Conservation (phyloP, 2,113 vertebrate species). For the Melozone crissalis region DNA sequence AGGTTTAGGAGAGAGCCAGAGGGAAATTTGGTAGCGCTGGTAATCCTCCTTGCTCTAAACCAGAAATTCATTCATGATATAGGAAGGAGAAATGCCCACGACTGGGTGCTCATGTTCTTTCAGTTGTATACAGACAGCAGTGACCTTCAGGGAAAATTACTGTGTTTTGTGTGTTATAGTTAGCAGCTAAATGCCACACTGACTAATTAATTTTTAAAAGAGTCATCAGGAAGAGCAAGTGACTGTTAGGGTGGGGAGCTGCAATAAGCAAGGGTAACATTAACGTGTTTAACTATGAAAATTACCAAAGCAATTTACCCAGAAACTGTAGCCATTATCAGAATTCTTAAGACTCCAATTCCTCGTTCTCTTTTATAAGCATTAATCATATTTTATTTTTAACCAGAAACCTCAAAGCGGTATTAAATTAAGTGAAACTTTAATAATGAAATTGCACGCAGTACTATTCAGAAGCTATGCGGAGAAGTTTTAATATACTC, state of each 20-base stretch:
- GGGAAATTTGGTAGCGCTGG: background rate
- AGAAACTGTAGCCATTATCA: slow-evolving; percentile 43
- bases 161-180: background rate
- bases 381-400: slow-evolving; percentile 69
- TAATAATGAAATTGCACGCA: slow-evolving; percentile 48
- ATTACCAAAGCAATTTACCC: slow-evolving; percentile 35
- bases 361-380: slow-evolving; percentile 45
- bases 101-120: background rate
- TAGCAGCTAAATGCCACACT: background rate
- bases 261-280: slow-evolving; percentile 15
- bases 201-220: slow-evolving; percentile 36
- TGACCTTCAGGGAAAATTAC: slow-evolving; percentile 5
- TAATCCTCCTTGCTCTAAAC: background rate
- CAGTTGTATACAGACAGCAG: background rate
- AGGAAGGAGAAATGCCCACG: background rate
- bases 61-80: background rate
- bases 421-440: slow-evolving; percentile 70
- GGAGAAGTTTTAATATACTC: slow-evolving; percentile 55
- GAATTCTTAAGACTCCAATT: slow-evolving; percentile 17
- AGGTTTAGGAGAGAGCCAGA: background rate
- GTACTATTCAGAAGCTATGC: slow-evolving; percentile 46
- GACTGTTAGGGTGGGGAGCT: background rate
- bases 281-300: background rate
- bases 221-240: background rate
- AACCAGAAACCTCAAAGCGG: slow-evolving; percentile 52